phyloP scores from a whole-genome alignment of 1,140 invertebrate species.

The Lepidostoma basale region DNA sequence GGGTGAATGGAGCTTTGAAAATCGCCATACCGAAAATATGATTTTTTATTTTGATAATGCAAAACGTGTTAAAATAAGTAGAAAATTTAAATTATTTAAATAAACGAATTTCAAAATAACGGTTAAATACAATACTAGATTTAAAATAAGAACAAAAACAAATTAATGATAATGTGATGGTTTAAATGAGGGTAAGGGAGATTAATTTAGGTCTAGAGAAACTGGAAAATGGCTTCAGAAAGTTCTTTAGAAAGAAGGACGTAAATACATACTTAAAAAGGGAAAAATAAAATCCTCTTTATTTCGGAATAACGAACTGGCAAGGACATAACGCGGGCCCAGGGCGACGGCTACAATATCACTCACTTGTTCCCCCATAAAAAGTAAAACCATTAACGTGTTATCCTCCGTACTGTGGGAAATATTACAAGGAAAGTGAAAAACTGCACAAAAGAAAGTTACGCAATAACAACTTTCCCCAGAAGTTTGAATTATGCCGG shows the following conservation, averaged over 20 bases:
- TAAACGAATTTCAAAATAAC: too few species aligned
- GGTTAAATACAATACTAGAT: too few species aligned
- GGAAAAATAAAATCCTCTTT: conserved; percentile 3
- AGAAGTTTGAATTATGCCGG: conserved; percentile 14
- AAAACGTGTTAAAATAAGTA: too few species aligned
- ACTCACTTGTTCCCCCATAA: conserved; percentile 35
- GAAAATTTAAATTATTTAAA: too few species aligned
- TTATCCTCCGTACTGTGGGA: conserved; percentile 22
- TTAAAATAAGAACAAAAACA: too few species aligned
- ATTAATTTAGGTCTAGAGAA: too few species aligned
- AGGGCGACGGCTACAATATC: conserved; percentile 31
- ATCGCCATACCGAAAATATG: too few species aligned
- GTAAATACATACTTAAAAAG: not conserved
- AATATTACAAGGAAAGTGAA: conserved; percentile 29
- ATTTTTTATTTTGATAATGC: too few species aligned
- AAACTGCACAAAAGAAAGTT: conserved; percentile 37
- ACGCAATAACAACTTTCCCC: conserved; percentile 27
- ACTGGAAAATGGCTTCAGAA: too few species aligned
- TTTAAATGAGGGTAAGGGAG: too few species aligned
- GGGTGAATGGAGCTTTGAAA: too few species aligned
- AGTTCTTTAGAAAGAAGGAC: not conserved
- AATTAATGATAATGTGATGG: too few species aligned
- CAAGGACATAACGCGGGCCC: conserved; percentile 9
- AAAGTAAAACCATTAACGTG: conserved; percentile 44
- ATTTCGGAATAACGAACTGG: conserved; percentile 20